Evolutionary conservation across 2,797 vertebrate genomes (phyloP).

Genomic region (Silurus aristotelis): DNA sequence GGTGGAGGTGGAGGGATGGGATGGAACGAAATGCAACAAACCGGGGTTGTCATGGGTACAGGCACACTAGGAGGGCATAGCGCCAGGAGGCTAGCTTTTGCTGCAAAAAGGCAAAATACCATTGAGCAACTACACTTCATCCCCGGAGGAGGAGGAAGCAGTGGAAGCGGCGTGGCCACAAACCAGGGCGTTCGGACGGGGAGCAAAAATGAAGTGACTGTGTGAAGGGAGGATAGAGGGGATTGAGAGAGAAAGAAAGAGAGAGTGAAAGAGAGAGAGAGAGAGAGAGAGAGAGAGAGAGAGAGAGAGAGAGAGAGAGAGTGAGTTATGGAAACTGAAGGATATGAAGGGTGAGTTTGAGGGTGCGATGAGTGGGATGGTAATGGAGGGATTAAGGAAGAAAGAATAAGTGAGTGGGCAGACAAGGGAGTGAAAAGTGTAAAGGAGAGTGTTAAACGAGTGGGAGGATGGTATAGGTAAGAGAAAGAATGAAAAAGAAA

Average conservation of each 20-base stretch:
- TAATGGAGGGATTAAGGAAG: slow-evolving; percentile 22
- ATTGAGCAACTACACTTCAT: slow-evolving; percentile 94
- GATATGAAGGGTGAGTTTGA: slow-evolving; percentile 31
- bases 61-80: slow-evolving; percentile 80
- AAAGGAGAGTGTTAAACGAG: slow-evolving; percentile 42
- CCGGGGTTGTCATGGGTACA: slow-evolving; percentile 79
- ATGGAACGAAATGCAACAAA: slow-evolving; percentile 73
- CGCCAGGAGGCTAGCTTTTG: slow-evolving; percentile 85
- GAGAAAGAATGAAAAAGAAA: slow-evolving; percentile 21
- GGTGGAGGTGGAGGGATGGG: slow-evolving; percentile 70
- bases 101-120: slow-evolving; percentile 87
- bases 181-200: slow-evolving; percentile 88
- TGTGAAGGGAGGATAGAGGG: slow-evolving; percentile 68
- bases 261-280: neutral
- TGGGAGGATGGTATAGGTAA: slow-evolving; percentile 49
- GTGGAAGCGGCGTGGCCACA: slow-evolving; percentile 70
- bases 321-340: slow-evolving; percentile 8
- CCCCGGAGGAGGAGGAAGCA: slow-evolving; percentile 78
- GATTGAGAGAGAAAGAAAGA: neutral
- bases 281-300: neutral
- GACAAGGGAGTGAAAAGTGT: slow-evolving; percentile 47
- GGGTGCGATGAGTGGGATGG: slow-evolving; percentile 41
- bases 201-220: slow-evolving; percentile 93
- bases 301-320: neutral
- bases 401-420: slow-evolving; percentile 44